Conservation (phyloP, 2,888 invertebrate genomes). For the Tetanocera ferruginea region DNA sequence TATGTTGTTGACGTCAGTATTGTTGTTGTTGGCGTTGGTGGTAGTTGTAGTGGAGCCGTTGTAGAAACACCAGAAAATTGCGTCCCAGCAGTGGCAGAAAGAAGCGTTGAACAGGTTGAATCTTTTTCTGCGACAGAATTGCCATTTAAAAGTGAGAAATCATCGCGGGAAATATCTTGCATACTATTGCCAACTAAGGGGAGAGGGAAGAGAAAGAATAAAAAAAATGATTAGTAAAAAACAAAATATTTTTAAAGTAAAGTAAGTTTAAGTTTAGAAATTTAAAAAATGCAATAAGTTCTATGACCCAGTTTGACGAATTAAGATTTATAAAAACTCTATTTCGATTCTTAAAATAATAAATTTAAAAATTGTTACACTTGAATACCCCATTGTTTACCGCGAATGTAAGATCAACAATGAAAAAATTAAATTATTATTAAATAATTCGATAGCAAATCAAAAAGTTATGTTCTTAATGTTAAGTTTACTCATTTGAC, state of each 20-base stretch:
- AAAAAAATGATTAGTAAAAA: not conserved
- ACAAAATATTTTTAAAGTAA: not conserved
- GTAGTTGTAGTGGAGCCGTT: no score
- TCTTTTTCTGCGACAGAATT: constrained; percentile 48
- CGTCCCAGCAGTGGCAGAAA: not conserved
- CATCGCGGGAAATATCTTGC: constrained; percentile 65
- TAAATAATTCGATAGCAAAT: no score
- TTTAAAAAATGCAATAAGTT: no score
- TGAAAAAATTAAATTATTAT: no score
- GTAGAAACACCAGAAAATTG: constrained; percentile 39
- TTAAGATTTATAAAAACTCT: no score
- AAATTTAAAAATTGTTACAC: no score
- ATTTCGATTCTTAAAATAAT: no score
- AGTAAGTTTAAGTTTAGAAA: not conserved
- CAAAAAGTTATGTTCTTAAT: no score
- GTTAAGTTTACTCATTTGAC: no score
- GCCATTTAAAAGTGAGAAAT: constrained; percentile 58
- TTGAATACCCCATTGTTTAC: no score
- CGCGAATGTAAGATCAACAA: no score
- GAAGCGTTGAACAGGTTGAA: constrained; percentile 31
- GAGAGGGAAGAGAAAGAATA: constrained; percentile 1
- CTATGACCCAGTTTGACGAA: no score
- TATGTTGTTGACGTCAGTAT: constrained; percentile 17
- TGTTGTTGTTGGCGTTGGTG: constrained; percentile 30
- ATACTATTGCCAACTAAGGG: constrained; percentile 59